A percentile compares a stretch with the other conserved stretches of the same genome.
Evolutionary conservation across 2,888 invertebrate genomes (phyloP).

Genomic region (Plebejus melissa): DNA sequence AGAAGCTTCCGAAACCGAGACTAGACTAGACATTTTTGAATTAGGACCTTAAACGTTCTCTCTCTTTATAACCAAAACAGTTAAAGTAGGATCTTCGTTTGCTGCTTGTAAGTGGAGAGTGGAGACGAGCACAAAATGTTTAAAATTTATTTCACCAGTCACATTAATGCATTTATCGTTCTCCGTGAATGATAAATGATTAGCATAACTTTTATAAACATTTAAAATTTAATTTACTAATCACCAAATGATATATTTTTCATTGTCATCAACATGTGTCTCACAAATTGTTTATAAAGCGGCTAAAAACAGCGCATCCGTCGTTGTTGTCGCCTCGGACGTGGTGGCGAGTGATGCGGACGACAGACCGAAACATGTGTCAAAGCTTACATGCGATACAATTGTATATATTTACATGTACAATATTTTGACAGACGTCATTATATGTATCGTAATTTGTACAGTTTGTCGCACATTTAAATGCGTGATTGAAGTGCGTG

Average conservation of each 20-base stretch:
- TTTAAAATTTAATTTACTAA: constrained; percentile 2
- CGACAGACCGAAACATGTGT: constrained; percentile 41
- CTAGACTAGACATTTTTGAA: neutral
- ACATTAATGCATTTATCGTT: neutral
- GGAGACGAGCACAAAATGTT: too few relatives aligned
- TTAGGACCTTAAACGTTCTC: neutral
- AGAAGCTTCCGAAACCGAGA: neutral
- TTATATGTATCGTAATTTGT: neutral
- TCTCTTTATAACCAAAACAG: neutral
- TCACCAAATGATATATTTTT: constrained; percentile 28
- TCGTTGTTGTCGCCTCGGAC: constrained; percentile 48
- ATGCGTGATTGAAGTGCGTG: neutral
- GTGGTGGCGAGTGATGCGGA: constrained; percentile 55
- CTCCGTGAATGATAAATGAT: neutral
- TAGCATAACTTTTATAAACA: neutral
- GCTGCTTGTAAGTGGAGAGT: too few relatives aligned
- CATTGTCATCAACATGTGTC: constrained; percentile 42
- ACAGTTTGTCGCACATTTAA: neutral
- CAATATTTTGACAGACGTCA: constrained; percentile 12
- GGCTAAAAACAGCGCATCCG: constrained; percentile 49
- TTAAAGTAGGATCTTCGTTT: too few relatives aligned
- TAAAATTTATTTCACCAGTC: too few relatives aligned
- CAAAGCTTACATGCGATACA: constrained; percentile 7
- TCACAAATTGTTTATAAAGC: constrained; percentile 51
- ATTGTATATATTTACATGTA: constrained; percentile 17